Percentiles rank a stretch among this genome's conserved stretches.
Evolutionary conservation across 2,113 vertebrate genomes (phyloP).

Genomic region (Puma concolor): DNA sequence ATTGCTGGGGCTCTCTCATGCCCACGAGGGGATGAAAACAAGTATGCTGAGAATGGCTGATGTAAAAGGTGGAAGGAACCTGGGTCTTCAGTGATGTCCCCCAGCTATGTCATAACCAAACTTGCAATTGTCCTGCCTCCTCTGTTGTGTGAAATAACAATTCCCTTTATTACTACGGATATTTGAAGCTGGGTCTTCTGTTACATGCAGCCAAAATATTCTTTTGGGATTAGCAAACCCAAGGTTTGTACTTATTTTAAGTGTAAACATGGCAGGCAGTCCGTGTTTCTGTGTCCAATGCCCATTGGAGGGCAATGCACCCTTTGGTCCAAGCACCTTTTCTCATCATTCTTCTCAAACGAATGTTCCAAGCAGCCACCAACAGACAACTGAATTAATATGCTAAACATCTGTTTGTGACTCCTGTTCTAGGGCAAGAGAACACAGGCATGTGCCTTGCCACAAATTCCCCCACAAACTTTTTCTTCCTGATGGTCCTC

Average conservation of each 20-base stretch:
- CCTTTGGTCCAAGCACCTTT: neutral
- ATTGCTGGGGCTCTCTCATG: neutral
- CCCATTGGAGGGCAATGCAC: neutral
- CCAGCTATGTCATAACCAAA: neutral
- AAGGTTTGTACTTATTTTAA: too few species aligned
- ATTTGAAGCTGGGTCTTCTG: neutral
- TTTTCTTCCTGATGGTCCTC: neutral
- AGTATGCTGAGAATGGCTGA: neutral
- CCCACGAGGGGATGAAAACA: neutral
- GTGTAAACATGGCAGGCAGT: neutral
- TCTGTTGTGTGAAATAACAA: neutral
- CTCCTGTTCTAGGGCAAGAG: constrained; percentile 15
- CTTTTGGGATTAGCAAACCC: neutral
- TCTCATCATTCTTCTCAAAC: neutral
- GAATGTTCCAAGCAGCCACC: neutral
- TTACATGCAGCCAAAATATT: neutral
- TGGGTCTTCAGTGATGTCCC: neutral
- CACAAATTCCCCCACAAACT: neutral
- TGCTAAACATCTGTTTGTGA: constrained; percentile 30
- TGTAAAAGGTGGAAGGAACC: neutral
- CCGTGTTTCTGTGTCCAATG: neutral
- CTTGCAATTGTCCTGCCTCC: neutral
- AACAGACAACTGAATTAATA: neutral
- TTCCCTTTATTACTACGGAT: neutral
- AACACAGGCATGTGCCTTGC: neutral